Evolutionary conservation across 2,797 vertebrate species (phyloP).

Genomic region (Brachymystax lenok): DNA sequence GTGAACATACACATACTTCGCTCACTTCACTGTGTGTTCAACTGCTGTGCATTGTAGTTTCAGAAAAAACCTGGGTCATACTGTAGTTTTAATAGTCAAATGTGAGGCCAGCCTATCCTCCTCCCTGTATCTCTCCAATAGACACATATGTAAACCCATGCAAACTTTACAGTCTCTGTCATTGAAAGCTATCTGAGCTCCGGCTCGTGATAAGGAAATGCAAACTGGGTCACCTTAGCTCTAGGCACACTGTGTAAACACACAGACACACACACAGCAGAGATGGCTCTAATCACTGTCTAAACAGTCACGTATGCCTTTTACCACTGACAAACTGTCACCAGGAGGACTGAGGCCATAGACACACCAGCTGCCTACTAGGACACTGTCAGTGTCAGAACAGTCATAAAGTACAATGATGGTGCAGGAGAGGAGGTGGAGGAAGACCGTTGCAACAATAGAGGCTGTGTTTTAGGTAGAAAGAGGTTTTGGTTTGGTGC

Average conservation of each 20-base stretch:
- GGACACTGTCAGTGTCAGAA: background rate
- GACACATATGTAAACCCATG: slow-evolving; percentile 75
- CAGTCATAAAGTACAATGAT: background rate
- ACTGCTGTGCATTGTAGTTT: slow-evolving; percentile 35
- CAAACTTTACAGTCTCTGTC: slow-evolving; percentile 74
- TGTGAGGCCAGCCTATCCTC: slow-evolving; percentile 49
- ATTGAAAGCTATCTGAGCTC: slow-evolving; percentile 71
- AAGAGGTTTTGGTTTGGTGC: background rate
- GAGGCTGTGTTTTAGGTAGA: background rate
- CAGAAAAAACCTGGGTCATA: slow-evolving; percentile 60
- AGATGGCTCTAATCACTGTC: slow-evolving; percentile 76
- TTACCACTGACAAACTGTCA: slow-evolving; percentile 78
- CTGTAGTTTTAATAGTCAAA: slow-evolving; percentile 69
- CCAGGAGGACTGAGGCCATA: background rate
- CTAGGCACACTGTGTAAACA: slow-evolving; percentile 76
- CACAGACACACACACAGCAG: slow-evolving; percentile 8
- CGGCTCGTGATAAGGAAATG: slow-evolving; percentile 76
- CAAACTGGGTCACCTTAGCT: slow-evolving; percentile 78
- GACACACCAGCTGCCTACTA: slow-evolving; percentile 6
- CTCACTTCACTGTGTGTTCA: background rate
- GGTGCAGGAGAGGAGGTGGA: background rate
- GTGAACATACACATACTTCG: background rate
- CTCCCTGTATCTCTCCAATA: slow-evolving; percentile 53
- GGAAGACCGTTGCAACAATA: background rate
- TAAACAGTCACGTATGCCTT: slow-evolving; percentile 77